These are phyloP conservation scores for Dynastes hyllus DNA, from an alignment of 2,888 invertebrate species.

Conservation along the genomic window DNA sequence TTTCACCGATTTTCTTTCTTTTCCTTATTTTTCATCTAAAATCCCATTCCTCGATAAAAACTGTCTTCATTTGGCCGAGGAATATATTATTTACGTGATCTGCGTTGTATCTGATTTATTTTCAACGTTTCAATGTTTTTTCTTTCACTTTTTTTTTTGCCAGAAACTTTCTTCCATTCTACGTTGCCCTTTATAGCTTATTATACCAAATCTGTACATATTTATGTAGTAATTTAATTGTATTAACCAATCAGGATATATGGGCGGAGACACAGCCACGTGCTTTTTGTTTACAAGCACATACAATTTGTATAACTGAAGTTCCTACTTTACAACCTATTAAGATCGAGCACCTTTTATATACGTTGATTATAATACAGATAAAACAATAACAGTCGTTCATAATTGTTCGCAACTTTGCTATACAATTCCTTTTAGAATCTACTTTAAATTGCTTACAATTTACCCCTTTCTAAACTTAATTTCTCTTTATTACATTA, in stretches of 20 bases:
- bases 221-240: conserved; percentile 57
- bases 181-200: conserved; percentile 8
- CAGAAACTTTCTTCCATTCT: conserved; percentile 7
- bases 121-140: background rate
- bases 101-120: conserved; percentile 1
- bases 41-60: conserved; percentile 39
- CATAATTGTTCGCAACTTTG: background rate
- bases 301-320: conserved; percentile 56
- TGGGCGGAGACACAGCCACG: conserved; percentile 60
- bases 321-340: conserved; percentile 54
- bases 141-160: no score
- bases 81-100: conserved; percentile 44
- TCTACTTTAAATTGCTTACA: no score
- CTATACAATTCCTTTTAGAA: no score
- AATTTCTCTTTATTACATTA: no score
- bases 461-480: no score
- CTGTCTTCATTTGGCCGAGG: conserved; percentile 44
- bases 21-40: background rate
- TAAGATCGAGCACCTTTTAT: conserved; percentile 49
- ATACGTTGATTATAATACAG: conserved; percentile 20
- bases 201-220: conserved; percentile 55
- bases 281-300: conserved; percentile 62
- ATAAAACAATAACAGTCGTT: conserved; percentile 25
- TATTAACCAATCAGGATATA: conserved; percentile 57
- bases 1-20: background rate